Evolutionary conservation across 2,113 vertebrate genomes (phyloP).

Genomic region (Hyperoodon ampullatus): DNA sequence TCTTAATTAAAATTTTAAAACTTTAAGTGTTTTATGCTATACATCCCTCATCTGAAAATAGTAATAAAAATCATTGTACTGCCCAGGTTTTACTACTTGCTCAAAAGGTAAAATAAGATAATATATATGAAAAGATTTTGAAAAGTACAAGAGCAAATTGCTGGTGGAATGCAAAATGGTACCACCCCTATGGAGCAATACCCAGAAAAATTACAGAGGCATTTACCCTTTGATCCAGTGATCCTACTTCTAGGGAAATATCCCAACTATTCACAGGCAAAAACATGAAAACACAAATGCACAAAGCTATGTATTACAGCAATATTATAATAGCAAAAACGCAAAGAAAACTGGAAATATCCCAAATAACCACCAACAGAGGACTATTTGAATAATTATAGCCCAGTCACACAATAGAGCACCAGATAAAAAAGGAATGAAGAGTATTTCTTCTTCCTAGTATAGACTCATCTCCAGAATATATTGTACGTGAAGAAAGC

Average conservation of each 20-base stretch:
- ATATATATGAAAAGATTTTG: not conserved
- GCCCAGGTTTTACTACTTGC: not conserved
- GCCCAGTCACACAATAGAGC: not conserved
- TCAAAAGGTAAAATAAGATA: not conserved
- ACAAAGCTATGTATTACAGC: not conserved
- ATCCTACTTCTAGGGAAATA: not conserved
- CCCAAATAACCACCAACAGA: not conserved
- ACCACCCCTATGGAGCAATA: no score
- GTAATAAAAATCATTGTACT: not conserved
- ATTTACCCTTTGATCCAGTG: not conserved
- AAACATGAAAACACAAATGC: not conserved
- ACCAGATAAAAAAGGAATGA: not conserved
- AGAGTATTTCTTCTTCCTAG: not conserved
- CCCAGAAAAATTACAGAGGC: not conserved
- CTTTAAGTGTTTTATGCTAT: not conserved
- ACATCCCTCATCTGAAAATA: not conserved
- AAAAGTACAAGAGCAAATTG: not conserved
- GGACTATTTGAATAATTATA: not conserved
- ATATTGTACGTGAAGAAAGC: not conserved
- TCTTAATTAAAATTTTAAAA: not conserved
- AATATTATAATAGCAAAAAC: not conserved
- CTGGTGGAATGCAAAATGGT: not conserved
- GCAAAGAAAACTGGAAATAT: not conserved
- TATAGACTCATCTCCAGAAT: not conserved
- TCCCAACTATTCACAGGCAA: not conserved